Evolutionary conservation across 2,888 invertebrate species (phyloP).

Genomic region (Blomia tropicalis): DNA sequence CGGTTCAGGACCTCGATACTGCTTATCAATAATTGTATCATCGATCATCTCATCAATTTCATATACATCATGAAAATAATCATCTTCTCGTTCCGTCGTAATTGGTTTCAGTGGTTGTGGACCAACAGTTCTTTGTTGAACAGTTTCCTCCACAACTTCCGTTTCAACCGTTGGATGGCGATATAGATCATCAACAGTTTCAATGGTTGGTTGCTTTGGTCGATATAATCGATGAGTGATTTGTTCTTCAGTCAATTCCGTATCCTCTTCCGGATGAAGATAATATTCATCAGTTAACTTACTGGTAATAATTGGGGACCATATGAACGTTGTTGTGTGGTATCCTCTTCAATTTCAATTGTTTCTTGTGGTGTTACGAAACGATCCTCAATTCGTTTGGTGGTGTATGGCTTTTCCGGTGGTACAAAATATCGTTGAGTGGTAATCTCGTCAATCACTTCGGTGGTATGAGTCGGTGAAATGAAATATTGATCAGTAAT

Average conservation of each 20-base stretch:
- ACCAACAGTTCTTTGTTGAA: conserved; percentile 4
- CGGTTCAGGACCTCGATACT: background rate
- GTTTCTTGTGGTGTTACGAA: conserved; percentile 20
- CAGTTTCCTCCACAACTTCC: conserved; percentile 9
- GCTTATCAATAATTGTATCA: background rate
- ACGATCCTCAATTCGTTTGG: conserved; percentile 17
- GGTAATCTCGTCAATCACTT: conserved; percentile 22
- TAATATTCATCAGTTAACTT: conserved; percentile 20
- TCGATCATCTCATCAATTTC: conserved; percentile 14
- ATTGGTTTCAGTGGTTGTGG: background rate
- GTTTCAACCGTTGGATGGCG: conserved; percentile 15
- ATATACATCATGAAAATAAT: conserved; percentile 9
- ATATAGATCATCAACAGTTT: conserved; percentile 19
- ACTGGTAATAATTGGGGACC: conserved; percentile 6
- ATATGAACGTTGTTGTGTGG: conserved; percentile 11
- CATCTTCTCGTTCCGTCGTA: background rate
- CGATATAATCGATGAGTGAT: conserved; percentile 7
- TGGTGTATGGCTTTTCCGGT: background rate
- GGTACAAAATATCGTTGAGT: conserved; percentile 16
- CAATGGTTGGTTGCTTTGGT: background rate
- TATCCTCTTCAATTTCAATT: conserved; percentile 16
- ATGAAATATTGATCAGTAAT: conserved; percentile 21
- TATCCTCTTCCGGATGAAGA: conserved; percentile 22
- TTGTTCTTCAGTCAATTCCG: conserved; percentile 10
- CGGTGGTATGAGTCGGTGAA: conserved; percentile 23